phyloP scores from a whole-genome alignment of 1,140 invertebrate genomes.

The Euura lappo region DNA sequence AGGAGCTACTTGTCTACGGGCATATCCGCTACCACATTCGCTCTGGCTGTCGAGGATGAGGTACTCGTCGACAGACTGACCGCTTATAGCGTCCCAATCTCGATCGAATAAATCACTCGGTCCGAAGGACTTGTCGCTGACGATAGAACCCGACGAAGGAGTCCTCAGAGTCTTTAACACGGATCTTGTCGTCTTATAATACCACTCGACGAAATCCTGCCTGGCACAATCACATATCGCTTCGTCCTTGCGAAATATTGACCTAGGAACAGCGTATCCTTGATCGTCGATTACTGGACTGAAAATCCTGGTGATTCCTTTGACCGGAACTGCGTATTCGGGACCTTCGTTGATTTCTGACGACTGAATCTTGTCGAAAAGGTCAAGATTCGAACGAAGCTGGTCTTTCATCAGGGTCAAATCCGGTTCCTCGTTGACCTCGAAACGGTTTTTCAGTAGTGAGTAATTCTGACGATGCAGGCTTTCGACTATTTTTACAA shows the following conservation, averaged over 20 bases:
- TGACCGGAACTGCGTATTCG: too few relatives aligned
- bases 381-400: not conserved
- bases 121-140: not conserved
- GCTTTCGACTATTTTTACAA: too few relatives aligned
- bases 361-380: too few relatives aligned
- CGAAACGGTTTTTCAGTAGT: not conserved
- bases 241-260: not conserved
- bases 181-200: slow-evolving; percentile 1
- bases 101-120: not conserved
- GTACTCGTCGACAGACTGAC: slow-evolving; percentile 1
- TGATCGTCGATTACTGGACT: not conserved
- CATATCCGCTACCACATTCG: slow-evolving; percentile 8
- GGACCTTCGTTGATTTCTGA: too few relatives aligned
- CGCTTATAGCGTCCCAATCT: not conserved
- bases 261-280: slow-evolving; percentile 1
- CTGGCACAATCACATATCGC: not conserved
- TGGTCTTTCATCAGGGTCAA: not conserved
- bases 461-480: not conserved
- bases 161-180: not conserved
- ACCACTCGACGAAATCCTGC: slow-evolving; percentile 12
- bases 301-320: too few relatives aligned
- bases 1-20: slow-evolving; percentile 19
- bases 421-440: not conserved
- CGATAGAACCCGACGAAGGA: not conserved
- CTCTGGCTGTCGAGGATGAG: slow-evolving; percentile 17